Conservation (phyloP, 2,797 vertebrate species). For the Knipowitschia caucasica region DNA sequence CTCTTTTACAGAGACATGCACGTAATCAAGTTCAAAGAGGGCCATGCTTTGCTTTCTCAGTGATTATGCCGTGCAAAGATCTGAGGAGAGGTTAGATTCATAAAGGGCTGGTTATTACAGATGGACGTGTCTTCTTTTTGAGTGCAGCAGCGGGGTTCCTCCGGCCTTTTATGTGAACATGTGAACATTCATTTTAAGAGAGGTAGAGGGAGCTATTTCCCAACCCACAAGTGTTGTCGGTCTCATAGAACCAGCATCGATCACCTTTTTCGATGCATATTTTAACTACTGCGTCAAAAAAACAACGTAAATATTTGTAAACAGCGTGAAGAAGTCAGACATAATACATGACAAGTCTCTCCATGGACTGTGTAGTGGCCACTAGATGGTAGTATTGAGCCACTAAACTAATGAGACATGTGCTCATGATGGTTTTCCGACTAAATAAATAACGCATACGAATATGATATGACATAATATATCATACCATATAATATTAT, state of each 20-base stretch:
- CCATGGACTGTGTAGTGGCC: conserved; percentile 5
- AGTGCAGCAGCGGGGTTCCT: conserved; percentile 81
- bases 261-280: conserved; percentile 63
- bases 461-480: no score
- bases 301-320: neutral
- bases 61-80: conserved; percentile 88
- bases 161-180: conserved; percentile 87
- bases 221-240: conserved; percentile 66
- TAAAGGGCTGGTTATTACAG: conserved; percentile 89
- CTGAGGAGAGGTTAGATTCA: conserved; percentile 88
- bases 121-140: conserved; percentile 81
- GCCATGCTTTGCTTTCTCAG: conserved; percentile 79
- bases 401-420: no score
- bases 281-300: conserved; percentile 3
- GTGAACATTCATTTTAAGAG: conserved; percentile 86
- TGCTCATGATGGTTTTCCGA: no score
- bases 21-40: conserved; percentile 86
- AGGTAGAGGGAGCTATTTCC: conserved; percentile 74
- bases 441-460: no score
- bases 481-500: no score
- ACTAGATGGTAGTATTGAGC: conserved; percentile 30
- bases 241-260: conserved; percentile 63
- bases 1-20: conserved; percentile 42
- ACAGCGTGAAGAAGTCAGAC: neutral
- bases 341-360: neutral